Base-by-base conservation (phyloP, 2,888 invertebrate genomes). In the Agrilus biguttatus region DNA sequence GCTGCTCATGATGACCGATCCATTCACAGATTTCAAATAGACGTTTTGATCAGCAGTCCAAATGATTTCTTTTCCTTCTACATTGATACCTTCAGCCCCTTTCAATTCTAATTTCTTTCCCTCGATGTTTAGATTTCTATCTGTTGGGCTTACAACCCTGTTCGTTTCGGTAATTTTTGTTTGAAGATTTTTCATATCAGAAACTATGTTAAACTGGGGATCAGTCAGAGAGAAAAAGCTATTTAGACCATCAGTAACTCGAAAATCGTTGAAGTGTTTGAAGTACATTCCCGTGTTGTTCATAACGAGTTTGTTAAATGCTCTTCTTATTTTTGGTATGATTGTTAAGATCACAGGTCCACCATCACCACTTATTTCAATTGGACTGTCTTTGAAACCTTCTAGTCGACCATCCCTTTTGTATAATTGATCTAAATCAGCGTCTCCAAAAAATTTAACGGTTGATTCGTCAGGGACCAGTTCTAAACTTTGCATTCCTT, bases 401-500 rank as follows among this genome's bases (percentile, higher is more conserved):
- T 77, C 73, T 19, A 86, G 62, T 51, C 75, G 66, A 0, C 84
- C 85, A 52, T 83, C 78, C 1, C 75, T 68, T 60, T 84, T 84
- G 55, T 79, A 80, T n/a, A 89, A 70, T 47, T 79, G 76, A 53
- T 85, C 86, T 50, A 90, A 67, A 58, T 87, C 83, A 0, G 83
- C 75, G 36, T 74, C 69, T 0, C 89, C 89, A 47, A 78, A 82
- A 59, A 90, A 82, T 59, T 88, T 89, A 0, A 88, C 69, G 0
- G 83, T 71, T 47, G 78, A 75, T 46, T 80, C 77, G 41, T 83
- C 80, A 1, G 80, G 76, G 45, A 88, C 74, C 38, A 89, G 72
- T 63, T 91, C 90, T 65, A 91, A 73, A 51, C 85, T 84, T 57
- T 89, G 84, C 76, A 90, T 82, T 7, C 88, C 88, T 59, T 78